phyloP scores from a whole-genome alignment of 2,888 invertebrate species.

The Volucella zonaria region DNA sequence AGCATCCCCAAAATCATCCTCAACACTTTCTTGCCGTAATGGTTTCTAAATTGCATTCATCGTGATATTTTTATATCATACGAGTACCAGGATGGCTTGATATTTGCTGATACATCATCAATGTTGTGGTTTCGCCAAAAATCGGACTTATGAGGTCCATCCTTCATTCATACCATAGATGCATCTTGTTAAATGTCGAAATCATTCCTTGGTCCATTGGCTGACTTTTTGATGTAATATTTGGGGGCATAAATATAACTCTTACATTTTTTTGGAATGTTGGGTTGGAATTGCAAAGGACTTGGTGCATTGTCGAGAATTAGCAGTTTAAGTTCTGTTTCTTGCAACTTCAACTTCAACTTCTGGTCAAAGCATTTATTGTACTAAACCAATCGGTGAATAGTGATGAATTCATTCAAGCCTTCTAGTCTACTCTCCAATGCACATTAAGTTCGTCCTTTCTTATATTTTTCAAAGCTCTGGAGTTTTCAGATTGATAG shows the following conservation, averaged over 20 bases:
- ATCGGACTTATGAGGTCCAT: background rate
- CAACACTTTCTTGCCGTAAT: background rate
- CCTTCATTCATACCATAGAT: slow-evolving; percentile 25
- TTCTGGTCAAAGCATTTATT: too few species aligned
- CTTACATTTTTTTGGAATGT: too few species aligned
- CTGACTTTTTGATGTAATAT: slow-evolving; percentile 13
- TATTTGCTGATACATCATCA: background rate
- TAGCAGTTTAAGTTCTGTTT: too few species aligned
- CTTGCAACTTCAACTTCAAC: too few species aligned
- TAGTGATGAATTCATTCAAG: too few species aligned
- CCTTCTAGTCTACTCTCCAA: too few species aligned
- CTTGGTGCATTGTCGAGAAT: background rate
- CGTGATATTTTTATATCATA: slow-evolving; percentile 5
- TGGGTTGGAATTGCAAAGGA: background rate
- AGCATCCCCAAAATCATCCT: background rate
- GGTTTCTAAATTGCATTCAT: background rate
- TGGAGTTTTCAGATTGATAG: too few species aligned
- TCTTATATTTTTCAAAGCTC: too few species aligned
- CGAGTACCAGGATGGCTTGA: background rate
- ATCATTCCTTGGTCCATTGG: slow-evolving; percentile 48
- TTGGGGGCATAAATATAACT: too few species aligned
- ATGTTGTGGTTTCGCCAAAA: background rate
- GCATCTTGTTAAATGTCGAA: slow-evolving; percentile 44
- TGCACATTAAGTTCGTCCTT: too few species aligned
- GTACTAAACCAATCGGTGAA: too few species aligned